Evolutionary conservation across 2,888 invertebrate genomes (phyloP).

Genomic region (Cyclophora punctaria): DNA sequence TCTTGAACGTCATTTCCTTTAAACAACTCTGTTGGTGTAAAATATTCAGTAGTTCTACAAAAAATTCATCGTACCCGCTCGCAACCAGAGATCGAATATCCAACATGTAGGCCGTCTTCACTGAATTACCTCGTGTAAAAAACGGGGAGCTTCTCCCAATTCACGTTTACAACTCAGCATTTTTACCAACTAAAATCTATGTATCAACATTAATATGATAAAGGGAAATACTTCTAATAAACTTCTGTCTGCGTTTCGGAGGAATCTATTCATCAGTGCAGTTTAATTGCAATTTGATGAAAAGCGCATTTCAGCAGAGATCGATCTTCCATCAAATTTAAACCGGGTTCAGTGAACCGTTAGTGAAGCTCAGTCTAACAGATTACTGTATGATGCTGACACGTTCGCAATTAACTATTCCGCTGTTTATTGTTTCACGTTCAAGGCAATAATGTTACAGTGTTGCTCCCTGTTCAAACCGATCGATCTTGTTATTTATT

Average conservation of each 20-base stretch:
- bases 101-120: conserved; percentile 20
- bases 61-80: conserved; percentile 33
- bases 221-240: no score
- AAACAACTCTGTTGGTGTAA: conserved; percentile 30
- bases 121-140: conserved; percentile 18
- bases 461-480: no score
- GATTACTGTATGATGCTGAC: no score
- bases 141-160: conserved; percentile 3
- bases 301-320: conserved; percentile 5
- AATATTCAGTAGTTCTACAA: conserved; percentile 33
- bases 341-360: neutral
- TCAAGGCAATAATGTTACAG: no score
- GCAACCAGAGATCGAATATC: conserved; percentile 30
- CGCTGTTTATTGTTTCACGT: no score
- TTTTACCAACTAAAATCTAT: no score
- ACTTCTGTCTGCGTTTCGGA: no score
- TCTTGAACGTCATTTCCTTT: conserved; percentile 23
- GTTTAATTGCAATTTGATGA: neutral
- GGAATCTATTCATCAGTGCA: no score
- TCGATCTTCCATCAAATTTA: neutral
- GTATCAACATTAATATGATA: no score
- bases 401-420: no score
- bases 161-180: neutral
- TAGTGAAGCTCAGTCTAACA: no score
- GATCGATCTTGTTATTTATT: no score